Evolutionary conservation across 2,888 invertebrate genomes (phyloP).

Genomic region (Patella ulyssiponensis): DNA sequence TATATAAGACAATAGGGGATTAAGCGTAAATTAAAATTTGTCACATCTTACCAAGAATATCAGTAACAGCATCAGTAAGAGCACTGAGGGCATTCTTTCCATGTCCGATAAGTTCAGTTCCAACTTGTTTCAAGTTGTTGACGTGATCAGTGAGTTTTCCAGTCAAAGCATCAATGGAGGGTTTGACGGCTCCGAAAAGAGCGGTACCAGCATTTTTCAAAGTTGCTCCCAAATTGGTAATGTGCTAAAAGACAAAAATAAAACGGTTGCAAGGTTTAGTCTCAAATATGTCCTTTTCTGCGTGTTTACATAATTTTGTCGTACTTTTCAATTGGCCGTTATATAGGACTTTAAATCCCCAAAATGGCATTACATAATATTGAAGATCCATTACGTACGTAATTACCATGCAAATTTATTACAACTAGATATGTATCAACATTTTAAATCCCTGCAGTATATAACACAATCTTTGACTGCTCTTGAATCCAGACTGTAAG

Average conservation of each 20-base stretch:
- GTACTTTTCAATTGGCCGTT: too few species aligned
- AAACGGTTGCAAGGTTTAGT: too few species aligned
- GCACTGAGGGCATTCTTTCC: conserved; percentile 21
- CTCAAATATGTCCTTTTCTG: not conserved
- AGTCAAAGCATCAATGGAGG: conserved; percentile 14
- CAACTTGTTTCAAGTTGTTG: conserved; percentile 14
- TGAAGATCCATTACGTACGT: too few species aligned
- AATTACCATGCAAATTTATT: too few species aligned
- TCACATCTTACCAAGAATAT: conserved; percentile 16
- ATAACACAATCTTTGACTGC: too few species aligned
- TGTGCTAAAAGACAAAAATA: conserved; percentile 14
- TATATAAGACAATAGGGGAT: too few species aligned
- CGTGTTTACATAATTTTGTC: not conserved
- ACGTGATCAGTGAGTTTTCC: conserved; percentile 16
- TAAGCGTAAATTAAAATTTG: too few species aligned
- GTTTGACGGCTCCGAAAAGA: conserved; percentile 19
- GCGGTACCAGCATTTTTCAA: conserved; percentile 16
- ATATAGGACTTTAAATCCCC: too few species aligned
- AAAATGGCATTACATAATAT: too few species aligned
- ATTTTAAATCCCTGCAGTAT: too few species aligned
- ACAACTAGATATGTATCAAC: too few species aligned
- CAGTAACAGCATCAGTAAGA: conserved; percentile 15
- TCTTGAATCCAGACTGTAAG: too few species aligned
- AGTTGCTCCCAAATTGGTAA: conserved; percentile 12
- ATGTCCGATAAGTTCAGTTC: conserved; percentile 18